These are phyloP conservation scores for Allobates femoralis DNA, from an alignment of 2,797 vertebrate species.

Conservation along the genomic window DNA sequence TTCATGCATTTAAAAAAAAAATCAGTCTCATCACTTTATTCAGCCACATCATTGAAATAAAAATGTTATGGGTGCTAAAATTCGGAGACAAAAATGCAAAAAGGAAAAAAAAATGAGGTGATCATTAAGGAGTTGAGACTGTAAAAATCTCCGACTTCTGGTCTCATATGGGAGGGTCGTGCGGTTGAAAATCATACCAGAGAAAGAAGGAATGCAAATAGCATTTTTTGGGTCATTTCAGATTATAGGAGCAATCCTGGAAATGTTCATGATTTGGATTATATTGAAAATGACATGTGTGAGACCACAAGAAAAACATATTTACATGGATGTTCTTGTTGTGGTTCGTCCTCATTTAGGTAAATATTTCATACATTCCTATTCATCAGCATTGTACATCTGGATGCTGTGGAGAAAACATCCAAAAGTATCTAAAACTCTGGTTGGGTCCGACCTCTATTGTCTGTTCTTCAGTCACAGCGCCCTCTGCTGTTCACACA, in stretches of 20 bases:
- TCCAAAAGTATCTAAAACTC: neutral
- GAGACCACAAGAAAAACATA: no score
- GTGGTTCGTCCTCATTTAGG: neutral
- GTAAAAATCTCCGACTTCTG: no score
- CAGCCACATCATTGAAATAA: no score
- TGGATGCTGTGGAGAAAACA: neutral
- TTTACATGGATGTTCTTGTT: neutral
- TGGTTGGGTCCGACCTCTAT: no score
- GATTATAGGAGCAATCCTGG: neutral
- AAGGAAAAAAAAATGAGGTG: no score
- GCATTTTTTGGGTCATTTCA: neutral
- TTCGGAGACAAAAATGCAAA: no score
- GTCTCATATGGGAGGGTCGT: neutral
- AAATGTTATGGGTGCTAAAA: no score
- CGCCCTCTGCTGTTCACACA: conserved; percentile 31
- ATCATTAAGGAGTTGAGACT: no score
- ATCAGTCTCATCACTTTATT: no score
- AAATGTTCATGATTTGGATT: neutral
- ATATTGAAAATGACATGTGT: neutral
- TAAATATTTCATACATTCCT: neutral
- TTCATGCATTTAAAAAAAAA: no score
- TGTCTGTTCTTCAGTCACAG: neutral
- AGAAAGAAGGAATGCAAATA: neutral
- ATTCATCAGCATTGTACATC: neutral
- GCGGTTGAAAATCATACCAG: neutral